These are phyloP conservation scores for Brachyistius frenatus DNA, from an alignment of 2,113 vertebrate species.

Conservation along the genomic window DNA sequence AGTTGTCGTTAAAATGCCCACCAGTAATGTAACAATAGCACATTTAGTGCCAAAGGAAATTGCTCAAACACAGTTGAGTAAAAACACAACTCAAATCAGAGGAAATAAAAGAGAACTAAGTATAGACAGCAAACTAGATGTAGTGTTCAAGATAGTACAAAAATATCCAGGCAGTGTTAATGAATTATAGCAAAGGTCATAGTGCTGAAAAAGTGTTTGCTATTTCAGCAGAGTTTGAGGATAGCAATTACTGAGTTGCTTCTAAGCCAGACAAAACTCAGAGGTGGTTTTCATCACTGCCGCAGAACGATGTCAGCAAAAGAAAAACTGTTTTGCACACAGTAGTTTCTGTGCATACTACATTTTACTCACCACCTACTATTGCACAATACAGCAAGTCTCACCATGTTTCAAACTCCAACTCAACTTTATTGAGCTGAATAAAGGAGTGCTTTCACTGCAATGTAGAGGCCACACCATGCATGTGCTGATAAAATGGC, in stretches of 20 bases:
- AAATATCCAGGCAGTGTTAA: conserved; percentile 8
- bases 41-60: conserved; percentile 34
- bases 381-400: conserved; percentile 62
- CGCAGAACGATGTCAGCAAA: conserved; percentile 38
- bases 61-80: background rate
- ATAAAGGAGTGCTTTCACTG: conserved; percentile 49
- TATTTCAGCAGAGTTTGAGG: conserved; percentile 48
- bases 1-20: conserved; percentile 37
- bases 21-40: conserved; percentile 30
- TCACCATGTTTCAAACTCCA: conserved; percentile 58
- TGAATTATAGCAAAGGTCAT: conserved; percentile 50
- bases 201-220: conserved; percentile 37
- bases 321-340: conserved; percentile 41
- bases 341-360: conserved; percentile 30
- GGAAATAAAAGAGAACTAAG: conserved; percentile 4
- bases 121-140: too few relatives aligned
- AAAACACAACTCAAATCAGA: conserved; percentile 2
- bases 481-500: conserved; percentile 50
- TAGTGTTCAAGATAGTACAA: background rate
- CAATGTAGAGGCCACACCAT: conserved; percentile 32
- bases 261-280: conserved; percentile 35
- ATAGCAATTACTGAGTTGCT: conserved; percentile 54
- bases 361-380: conserved; percentile 36
- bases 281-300: conserved; percentile 15
- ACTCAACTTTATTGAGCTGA: conserved; percentile 42